Conservation (phyloP, 2,888 invertebrate genomes). For the Catotricha subobsoleta region DNA sequence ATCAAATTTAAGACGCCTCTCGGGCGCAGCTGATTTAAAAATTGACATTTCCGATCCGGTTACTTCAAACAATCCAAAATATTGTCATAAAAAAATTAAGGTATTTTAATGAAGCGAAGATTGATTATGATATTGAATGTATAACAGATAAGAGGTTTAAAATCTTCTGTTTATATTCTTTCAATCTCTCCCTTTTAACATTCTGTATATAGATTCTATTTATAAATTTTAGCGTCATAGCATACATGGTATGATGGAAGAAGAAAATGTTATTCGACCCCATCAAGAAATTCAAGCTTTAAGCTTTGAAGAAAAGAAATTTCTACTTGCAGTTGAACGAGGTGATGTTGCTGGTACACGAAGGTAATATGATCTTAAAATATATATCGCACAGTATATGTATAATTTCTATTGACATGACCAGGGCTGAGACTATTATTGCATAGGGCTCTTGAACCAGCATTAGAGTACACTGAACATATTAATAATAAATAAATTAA, state of each 20-base stretch:
- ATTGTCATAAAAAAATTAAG: conserved; percentile 27
- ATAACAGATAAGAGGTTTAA: neutral
- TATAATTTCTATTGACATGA: too few species aligned
- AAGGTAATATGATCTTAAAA: too few species aligned
- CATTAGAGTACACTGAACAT: too few species aligned
- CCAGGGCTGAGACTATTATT: too few species aligned
- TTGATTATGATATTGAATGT: neutral
- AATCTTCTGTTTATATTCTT: neutral
- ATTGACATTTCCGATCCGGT: conserved; percentile 5
- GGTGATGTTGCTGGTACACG: conserved; percentile 90
- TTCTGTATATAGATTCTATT: neutral
- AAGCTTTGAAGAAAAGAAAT: conserved; percentile 73
- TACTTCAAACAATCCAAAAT: conserved; percentile 8
- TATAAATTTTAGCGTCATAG: conserved; percentile 22
- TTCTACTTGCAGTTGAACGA: conserved; percentile 82
- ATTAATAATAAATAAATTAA: too few species aligned
- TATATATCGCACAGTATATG: too few species aligned
- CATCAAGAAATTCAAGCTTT: conserved; percentile 46
- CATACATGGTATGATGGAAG: conserved; percentile 85
- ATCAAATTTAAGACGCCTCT: conserved; percentile 5
- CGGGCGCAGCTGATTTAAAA: conserved; percentile 6
- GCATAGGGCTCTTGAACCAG: too few species aligned
- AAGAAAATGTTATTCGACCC: conserved; percentile 74
- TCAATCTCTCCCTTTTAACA: neutral
- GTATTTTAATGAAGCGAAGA: conserved; percentile 14